Evolutionary conservation across 2,888 invertebrate species (phyloP), one percentile per base, ranked within the genome.

Genomic region (Lasioglossum malachurum): DNA sequence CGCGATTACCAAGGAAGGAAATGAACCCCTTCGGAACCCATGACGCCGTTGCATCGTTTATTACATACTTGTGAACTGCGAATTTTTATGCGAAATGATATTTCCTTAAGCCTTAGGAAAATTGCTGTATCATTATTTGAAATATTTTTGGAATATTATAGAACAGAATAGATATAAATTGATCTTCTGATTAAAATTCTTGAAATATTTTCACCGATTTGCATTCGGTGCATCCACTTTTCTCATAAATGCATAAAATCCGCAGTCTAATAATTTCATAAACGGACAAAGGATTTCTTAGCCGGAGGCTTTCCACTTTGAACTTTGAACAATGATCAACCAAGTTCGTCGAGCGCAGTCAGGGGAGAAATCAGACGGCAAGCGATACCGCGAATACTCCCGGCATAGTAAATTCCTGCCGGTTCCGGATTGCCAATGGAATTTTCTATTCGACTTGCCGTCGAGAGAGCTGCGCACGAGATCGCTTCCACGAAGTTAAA

Each of bases 371-470:
- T 53, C 53, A 53, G 53, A 53, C 53, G 23, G 53, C 53, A 53
- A 53, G 53, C 53, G 53, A 53, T 53, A 53, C 64, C 31, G 27
- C 27, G 64, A 64, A 31, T 31, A 64, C 27, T 16, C 64, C 16
- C 31, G 31, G 31, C 16, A 31, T 31, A 64, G 27, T 31, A 14
- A 64, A 64, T 64, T 64, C 27, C 27, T 31, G 31, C 27, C 27
- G 31, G 64, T 64, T 16, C 64, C 31, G 64, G 64, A 64, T 64
- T 64, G 27, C 64, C 64, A 64, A 64, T 69, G 67, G 35, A 69
- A 69, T 69, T 69, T 69, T 69, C 67, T 69, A 23, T 71, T n/a
- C 71, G 71, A 41, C 38, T 41, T 71, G 38, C 23, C n/a, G 71
- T 23, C 23, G 67, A 23, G 53, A 53, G 53, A 53, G 53, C 23